Evolutionary conservation across 2,888 invertebrate species (phyloP), one percentile per base, ranked within the genome.

Genomic region (Drosophila kambysellisi): DNA sequence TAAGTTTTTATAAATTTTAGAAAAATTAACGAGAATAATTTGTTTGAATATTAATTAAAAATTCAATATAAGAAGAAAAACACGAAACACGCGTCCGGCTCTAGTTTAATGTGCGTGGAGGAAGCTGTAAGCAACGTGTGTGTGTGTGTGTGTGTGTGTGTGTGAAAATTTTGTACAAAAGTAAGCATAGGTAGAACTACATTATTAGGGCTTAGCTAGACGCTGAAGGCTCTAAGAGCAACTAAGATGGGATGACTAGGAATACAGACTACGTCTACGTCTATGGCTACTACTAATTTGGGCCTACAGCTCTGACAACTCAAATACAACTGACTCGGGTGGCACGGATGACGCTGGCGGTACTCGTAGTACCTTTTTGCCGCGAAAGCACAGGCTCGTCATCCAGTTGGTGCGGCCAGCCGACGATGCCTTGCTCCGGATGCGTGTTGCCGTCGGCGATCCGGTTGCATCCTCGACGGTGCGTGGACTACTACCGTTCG

Each of bases 281-380:
- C 25, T 25, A 78, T 69, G 72, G 66, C 78, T 84, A 88, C 79
- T 67, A 65, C 72, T 83, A 76, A 41, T 56, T 70, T 79, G 69
- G 76, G 75, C 70, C 92, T 93, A 93, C 88, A 92, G 92, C 92
- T 93, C 92, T 92, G 93, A 93, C 91, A 93, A 92, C 91, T 93
- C 93, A 93, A 93, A 93, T 91, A 93, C 91, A 93, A 93, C 93
- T 93, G 93, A 93, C 93, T 93, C 93, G 83, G 93, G 93, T 90
- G 92, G 93, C 88, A 91, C 91, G 89, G 92, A 91, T 86, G 91
- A 90, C 87, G 93, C 88, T 89, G 92, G 89, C 88, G 92, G 93
- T 89, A 92, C 92, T 87, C 92, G 92, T 77, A 92, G 92, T 92
- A 92, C 92, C 92, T 93, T 93, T 91, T 93, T 92, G 89, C 92